Percentiles rank a stretch among this genome's conserved stretches.
Evolutionary conservation across 2,113 vertebrate species (phyloP).

Genomic region (Pangasianodon hypophthalmus): DNA sequence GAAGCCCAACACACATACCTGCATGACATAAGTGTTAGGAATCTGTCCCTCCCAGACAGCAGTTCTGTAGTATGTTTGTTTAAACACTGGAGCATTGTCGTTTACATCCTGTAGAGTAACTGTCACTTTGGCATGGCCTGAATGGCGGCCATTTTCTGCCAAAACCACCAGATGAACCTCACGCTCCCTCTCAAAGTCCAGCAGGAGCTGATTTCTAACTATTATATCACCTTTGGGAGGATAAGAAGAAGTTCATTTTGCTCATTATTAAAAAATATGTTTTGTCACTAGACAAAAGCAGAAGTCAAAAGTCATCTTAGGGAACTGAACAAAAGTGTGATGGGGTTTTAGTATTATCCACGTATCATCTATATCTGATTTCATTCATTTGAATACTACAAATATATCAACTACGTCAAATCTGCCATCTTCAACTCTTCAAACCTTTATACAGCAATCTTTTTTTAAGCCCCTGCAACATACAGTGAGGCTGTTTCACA

Average conservation of each 20-base stretch:
- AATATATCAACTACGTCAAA: too few species aligned
- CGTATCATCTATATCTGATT: neutral
- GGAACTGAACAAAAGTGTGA: neutral
- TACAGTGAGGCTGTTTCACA: neutral
- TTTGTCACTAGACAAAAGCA: neutral
- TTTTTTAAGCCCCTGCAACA: neutral
- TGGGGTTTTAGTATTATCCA: neutral
- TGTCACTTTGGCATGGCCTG: conserved; percentile 75
- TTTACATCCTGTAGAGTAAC: conserved; percentile 82
- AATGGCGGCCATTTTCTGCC: conserved; percentile 75
- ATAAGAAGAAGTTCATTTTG: neutral
- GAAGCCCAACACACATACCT: conserved; percentile 72
- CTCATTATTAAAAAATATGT: neutral
- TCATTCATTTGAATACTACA: too few species aligned
- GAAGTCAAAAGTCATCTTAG: neutral
- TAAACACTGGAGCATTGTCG: conserved; percentile 84
- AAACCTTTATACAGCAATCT: too few species aligned
- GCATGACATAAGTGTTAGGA: conserved; percentile 75
- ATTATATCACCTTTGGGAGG: conserved; percentile 78
- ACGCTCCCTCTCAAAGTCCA: conserved; percentile 82
- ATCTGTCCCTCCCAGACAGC: conserved; percentile 82
- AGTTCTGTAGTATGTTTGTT: conserved; percentile 75
- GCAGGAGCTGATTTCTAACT: conserved; percentile 76
- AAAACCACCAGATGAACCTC: conserved; percentile 78
- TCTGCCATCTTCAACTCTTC: too few species aligned